Conservation (phyloP, 2,797 vertebrate species). For the Eurystomus glaucurus region DNA sequence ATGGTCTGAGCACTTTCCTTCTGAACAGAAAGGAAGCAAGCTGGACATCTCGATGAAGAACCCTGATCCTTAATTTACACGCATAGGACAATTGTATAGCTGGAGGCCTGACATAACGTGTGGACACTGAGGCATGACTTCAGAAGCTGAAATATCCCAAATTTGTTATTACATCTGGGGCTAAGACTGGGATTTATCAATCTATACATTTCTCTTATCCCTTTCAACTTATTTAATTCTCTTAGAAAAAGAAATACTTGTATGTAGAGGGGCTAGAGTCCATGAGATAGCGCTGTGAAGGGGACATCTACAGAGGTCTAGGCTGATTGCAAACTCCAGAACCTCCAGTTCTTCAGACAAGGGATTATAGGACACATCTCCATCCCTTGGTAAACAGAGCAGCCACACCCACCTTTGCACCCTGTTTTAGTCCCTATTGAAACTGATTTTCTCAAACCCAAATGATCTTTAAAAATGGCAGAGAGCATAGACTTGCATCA, state of each 20-base stretch:
- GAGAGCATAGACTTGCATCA: neutral
- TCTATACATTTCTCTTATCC: neutral
- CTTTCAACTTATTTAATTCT: neutral
- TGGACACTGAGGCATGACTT: neutral
- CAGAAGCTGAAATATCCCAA: neutral
- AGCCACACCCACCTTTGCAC: neutral
- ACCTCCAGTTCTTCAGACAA: neutral
- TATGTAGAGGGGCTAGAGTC: neutral
- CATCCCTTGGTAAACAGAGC: neutral
- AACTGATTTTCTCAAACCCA: neutral
- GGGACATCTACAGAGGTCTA: neutral
- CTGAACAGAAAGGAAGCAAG: neutral
- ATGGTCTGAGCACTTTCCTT: neutral
- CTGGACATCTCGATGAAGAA: neutral
- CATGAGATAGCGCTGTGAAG: neutral
- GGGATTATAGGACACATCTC: neutral
- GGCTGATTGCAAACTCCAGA: neutral
- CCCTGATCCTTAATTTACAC: neutral
- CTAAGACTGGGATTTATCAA: neutral
- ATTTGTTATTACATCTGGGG: accelerated
- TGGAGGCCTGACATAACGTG: accelerated
- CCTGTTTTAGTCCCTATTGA: neutral
- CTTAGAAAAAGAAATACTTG: neutral
- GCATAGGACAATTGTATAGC: neutral
- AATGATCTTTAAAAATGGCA: constrained; percentile 32